Conservation (phyloP, 2,888 invertebrate genomes). For the Hirtodrosophila trivittata region DNA sequence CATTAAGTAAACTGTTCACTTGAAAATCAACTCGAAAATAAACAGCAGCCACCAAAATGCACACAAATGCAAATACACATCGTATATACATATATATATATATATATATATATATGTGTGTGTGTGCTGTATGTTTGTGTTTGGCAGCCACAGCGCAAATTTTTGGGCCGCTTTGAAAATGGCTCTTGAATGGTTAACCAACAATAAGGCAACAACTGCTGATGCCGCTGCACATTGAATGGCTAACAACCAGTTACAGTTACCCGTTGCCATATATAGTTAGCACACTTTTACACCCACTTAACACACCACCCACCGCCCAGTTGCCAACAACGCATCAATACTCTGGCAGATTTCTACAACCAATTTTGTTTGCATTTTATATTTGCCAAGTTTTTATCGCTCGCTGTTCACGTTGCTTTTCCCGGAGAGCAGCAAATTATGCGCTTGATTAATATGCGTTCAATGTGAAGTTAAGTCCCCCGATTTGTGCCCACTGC, state of each 20-base stretch:
- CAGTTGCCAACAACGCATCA: background rate
- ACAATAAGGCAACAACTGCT: slow-evolving; percentile 69
- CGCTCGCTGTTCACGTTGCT: slow-evolving; percentile 68
- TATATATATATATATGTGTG: slow-evolving; percentile 14
- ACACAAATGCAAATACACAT: slow-evolving; percentile 50
- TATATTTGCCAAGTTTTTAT: slow-evolving; percentile 77
- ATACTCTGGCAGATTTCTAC: slow-evolving; percentile 31
- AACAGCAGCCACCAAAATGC: slow-evolving; percentile 65
- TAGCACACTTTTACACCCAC: slow-evolving; percentile 6
- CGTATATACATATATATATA: background rate
- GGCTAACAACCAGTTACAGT: slow-evolving; percentile 59
- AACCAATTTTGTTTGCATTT: slow-evolving; percentile 72
- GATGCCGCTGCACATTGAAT: slow-evolving; percentile 44
- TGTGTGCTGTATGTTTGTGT: slow-evolving; percentile 14
- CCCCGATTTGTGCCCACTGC: no score
- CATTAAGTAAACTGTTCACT: slow-evolving; percentile 80
- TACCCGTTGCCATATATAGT: slow-evolving; percentile 2
- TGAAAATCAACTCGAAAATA: slow-evolving; percentile 79
- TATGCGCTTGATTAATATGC: slow-evolving; percentile 77
- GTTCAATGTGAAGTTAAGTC: slow-evolving; percentile 55
- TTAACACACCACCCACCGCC: background rate
- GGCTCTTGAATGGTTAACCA: slow-evolving; percentile 73
- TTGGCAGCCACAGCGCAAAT: slow-evolving; percentile 48
- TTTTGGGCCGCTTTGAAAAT: slow-evolving; percentile 58
- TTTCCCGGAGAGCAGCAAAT: slow-evolving; percentile 50